These are phyloP conservation scores for Cladopsammia gracilis DNA, from an alignment of 64 coral and sea anemone species.

Conservation along the genomic window DNA sequence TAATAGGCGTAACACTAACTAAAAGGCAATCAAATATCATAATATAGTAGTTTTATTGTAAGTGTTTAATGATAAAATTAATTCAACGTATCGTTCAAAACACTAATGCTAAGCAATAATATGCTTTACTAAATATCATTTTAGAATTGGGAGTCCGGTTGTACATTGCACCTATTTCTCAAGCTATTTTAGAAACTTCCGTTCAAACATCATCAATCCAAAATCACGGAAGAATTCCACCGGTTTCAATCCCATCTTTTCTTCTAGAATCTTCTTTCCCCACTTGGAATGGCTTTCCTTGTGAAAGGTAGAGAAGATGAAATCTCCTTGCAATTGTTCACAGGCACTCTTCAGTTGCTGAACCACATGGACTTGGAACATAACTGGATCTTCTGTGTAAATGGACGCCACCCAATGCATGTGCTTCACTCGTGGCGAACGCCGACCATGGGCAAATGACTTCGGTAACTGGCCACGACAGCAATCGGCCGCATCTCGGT, in stretches of 20 bases:
- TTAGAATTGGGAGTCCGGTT: too few species aligned
- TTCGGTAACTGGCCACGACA: slow-evolving; percentile 59
- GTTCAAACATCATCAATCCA: slow-evolving; percentile 91
- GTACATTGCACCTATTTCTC: neutral
- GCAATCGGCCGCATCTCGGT: slow-evolving; percentile 76
- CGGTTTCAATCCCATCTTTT: slow-evolving; percentile 51
- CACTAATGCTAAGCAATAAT: neutral
- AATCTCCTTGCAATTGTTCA: slow-evolving; percentile 46
- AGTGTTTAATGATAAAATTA: too few species aligned
- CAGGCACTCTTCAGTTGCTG: slow-evolving; percentile 79
- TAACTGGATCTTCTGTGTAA: slow-evolving; percentile 87
- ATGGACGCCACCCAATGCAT: slow-evolving; percentile 90
- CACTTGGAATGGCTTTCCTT: slow-evolving; percentile 52
- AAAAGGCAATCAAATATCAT: too few species aligned
- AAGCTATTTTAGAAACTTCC: slow-evolving; percentile 55
- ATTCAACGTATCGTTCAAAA: too few species aligned
- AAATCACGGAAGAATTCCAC: slow-evolving; percentile 90
- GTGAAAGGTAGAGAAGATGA: slow-evolving; percentile 92
- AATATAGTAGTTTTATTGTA: too few species aligned
- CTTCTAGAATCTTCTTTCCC: slow-evolving; percentile 77
- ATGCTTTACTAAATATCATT: too few species aligned
- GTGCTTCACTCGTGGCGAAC: slow-evolving; percentile 71
- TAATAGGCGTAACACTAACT: too few species aligned
- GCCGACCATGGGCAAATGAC: slow-evolving; percentile 91
- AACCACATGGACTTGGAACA: slow-evolving; percentile 83